Evolutionary conservation across 2,888 invertebrate species (phyloP), one percentile per base, ranked within the genome.

Genomic region (Diogma glabrata): DNA sequence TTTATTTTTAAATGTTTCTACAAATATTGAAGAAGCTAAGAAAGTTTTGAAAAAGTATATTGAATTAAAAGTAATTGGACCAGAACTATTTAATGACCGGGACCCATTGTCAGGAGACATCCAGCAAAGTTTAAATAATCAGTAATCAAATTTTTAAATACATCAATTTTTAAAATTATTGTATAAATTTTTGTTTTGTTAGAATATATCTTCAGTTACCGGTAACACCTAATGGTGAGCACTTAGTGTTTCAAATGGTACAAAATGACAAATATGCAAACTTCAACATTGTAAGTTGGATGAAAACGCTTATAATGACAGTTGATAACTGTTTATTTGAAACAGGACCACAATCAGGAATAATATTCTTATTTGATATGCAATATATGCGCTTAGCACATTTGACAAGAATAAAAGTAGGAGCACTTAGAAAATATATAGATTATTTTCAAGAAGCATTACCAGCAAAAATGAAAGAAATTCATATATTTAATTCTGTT

Each of bases 301-400:
- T 78, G 57, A 81, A 78, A 61, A 63, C 82, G 26, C 70, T 78
- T 57, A 68, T 74, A 57, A 78, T 79, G 78, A 70, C 75, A 33
- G 67, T 76, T 16, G 75, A 82, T 61, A 72, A 74, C 16, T 76
- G 75, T 52, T 63, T 81, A 1, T 69, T 72, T 58, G 71, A 72
- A 47, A 67, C 77, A 4, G 81, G 82, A 2, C 78, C 81, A 4
- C 74, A 75, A 7, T 74, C 75, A 0, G 84, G 84, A 0, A 73
- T 78, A 54, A 71, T 83, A 19, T 78, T 83, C 60, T 69, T 84
- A 1, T 79, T 84, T 56, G 83, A 84, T 62, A 81, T 83, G 77
- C 67, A 69, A 38, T 81, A 81, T 0, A 80, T 81, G 1, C 73
- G 72, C 53, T 64, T 80, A 19, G 73, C 76, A 0, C 82, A 82